phyloP scores from a whole-genome alignment of 1,140 invertebrate species.

The Carposina sasakii region DNA sequence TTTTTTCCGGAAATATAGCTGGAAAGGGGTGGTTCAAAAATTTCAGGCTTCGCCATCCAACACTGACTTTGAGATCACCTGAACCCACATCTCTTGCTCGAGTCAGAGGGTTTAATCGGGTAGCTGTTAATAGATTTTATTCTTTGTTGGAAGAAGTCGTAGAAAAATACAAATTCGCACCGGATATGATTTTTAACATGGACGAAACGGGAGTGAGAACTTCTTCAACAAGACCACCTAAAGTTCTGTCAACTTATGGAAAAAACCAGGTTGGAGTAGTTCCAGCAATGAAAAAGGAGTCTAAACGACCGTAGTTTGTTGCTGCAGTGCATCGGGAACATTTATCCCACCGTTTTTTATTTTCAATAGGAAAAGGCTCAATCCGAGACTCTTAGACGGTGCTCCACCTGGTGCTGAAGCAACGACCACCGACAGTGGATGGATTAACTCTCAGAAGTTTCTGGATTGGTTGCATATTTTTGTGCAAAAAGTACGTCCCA shows the following conservation, averaged over 20 bases:
- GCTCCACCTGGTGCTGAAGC: too few species aligned
- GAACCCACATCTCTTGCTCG: neutral
- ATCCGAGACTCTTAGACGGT: too few species aligned
- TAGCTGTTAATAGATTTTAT: slow-evolving; percentile 5
- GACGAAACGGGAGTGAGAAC: slow-evolving; percentile 47
- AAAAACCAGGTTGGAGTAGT: slow-evolving; percentile 31
- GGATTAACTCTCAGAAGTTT: too few species aligned
- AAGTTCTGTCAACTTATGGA: slow-evolving; percentile 35
- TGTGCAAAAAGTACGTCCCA: too few species aligned
- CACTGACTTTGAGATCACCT: neutral
- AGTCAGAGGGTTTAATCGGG: neutral
- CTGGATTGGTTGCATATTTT: too few species aligned
- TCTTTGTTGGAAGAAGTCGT: slow-evolving; percentile 9
- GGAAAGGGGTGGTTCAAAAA: neutral
- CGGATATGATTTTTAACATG: slow-evolving; percentile 34
- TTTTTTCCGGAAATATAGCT: neutral
- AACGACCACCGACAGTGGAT: too few species aligned
- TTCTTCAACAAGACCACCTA: slow-evolving; percentile 33
- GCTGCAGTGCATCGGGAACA: slow-evolving; percentile 4
- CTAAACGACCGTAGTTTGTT: neutral
- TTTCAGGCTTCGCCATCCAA: neutral
- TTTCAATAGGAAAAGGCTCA: too few species aligned
- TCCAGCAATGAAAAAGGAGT: neutral
- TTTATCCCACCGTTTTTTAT: too few species aligned
- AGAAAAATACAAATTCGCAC: slow-evolving; percentile 15